Percentiles rank a stretch among this genome's conserved stretches.
Conservation (phyloP, 2,888 invertebrate species). For the Drosophila niveifrons region DNA sequence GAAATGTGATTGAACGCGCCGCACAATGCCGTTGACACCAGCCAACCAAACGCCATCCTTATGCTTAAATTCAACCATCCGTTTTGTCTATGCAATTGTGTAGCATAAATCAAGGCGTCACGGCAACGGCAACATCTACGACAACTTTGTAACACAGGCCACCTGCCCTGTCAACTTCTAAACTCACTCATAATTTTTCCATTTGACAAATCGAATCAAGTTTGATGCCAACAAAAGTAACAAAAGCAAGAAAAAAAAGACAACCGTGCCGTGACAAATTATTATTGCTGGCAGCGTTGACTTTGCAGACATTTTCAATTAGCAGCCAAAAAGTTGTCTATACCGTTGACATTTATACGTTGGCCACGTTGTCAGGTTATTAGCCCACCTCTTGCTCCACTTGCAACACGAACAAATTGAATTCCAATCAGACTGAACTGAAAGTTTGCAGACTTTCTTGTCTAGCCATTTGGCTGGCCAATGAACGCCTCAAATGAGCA, state of each 20-base stretch:
- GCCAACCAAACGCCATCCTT: background rate
- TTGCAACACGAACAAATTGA: constrained; percentile 37
- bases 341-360: constrained; percentile 33
- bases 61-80: background rate
- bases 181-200: constrained; percentile 44
- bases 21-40: constrained; percentile 44
- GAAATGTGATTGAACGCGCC: constrained; percentile 77
- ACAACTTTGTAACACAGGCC: constrained; percentile 30
- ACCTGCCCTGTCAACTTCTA: constrained; percentile 37
- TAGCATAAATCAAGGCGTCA: constrained; percentile 55
- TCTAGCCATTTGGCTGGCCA: constrained; percentile 24
- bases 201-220: constrained; percentile 54
- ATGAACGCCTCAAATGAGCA: background rate
- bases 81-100: constrained; percentile 12
- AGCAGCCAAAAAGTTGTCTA: constrained; percentile 41
- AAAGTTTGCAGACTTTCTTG: constrained; percentile 60
- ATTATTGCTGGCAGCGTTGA: constrained; percentile 39
- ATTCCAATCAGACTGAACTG: constrained; percentile 47
- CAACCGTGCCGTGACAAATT: constrained; percentile 39
- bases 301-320: constrained; percentile 72
- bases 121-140: background rate
- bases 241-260: constrained; percentile 1
- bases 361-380: constrained; percentile 32
- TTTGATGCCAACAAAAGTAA: constrained; percentile 1
- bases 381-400: constrained; percentile 3